Evolutionary conservation across 2,797 vertebrate genomes (phyloP), one percentile per base, ranked within the genome.

Genomic region (Karalla daura): DNA sequence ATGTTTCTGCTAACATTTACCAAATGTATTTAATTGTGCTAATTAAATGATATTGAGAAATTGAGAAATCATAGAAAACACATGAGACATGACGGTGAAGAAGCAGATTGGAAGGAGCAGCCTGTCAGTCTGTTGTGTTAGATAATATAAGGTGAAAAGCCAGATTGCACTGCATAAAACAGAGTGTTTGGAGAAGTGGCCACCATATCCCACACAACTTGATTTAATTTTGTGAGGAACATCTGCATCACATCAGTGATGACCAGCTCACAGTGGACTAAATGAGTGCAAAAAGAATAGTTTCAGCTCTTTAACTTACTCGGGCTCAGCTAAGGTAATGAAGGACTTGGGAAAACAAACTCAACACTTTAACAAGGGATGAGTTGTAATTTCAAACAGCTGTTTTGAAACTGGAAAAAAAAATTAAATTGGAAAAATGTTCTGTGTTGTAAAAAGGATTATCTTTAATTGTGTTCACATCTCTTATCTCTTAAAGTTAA

Each of bases 321-420:
- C n/a, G n/a, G n/a, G n/a, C n/a, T n/a, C n/a, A n/a, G n/a, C n/a
- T n/a, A n/a, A n/a, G n/a, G n/a, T 51, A 44, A 76, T 33, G 15
- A 43, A 80, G 30, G 9, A 59, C n/a, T 53, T 33, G 52, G 69
- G 46, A 70, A 50, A 78, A 78, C 39, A 54, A 33, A 18, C 5
- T 21, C 33, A 63, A 52, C 45, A 50, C 23, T 64, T 52, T 9
- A 63, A 20, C 41, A 41, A 30, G n/a, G 36, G 4, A 47, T 55
- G 44, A 24, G 51, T 36, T 47, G 43, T 43, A 56, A 21, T 36
- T 66, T 8, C 28, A 59, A 63, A 73, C 49, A 65, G 40, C 65
- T 74, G 61, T 17, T n/a, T n/a, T n/a, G n/a, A n/a, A n/a, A n/a
- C n/a, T n/a, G n/a, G n/a, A n/a, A n/a, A n/a, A n/a, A n/a, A n/a